A percentile compares a stretch with the other conserved stretches of the same genome.
Evolutionary conservation across 2,113 vertebrate genomes (phyloP).

Genomic region (Notarius lentiginosus): DNA sequence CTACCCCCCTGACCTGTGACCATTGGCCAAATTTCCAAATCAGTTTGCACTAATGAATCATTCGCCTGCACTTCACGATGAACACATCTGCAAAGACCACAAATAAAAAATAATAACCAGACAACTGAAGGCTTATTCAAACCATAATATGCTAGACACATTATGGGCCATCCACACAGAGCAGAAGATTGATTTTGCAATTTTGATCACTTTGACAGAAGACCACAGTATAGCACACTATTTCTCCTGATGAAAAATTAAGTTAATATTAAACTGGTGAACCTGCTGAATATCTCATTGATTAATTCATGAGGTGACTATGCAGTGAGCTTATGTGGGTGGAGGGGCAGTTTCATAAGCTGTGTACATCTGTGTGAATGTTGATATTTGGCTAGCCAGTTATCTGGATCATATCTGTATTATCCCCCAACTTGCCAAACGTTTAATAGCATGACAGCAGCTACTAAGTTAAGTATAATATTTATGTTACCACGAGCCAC

Average conservation of each 20-base stretch:
- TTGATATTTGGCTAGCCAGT: background rate
- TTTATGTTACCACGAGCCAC: slow-evolving; percentile 11
- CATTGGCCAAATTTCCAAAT: background rate
- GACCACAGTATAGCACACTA: slow-evolving; percentile 42
- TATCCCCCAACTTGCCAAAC: background rate
- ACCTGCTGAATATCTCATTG: slow-evolving; percentile 55
- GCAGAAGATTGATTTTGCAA: slow-evolving; percentile 55
- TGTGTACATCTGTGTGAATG: background rate
- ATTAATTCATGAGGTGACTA: slow-evolving; percentile 57
- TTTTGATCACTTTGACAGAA: slow-evolving; percentile 55
- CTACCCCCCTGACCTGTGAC: background rate
- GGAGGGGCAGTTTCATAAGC: background rate
- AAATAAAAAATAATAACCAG: slow-evolving; percentile 38
- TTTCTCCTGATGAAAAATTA: slow-evolving; percentile 48
- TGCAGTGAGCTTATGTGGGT: slow-evolving; percentile 35
- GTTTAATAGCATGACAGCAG: background rate
- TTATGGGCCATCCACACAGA: slow-evolving; percentile 50
- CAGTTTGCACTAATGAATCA: slow-evolving; percentile 37
- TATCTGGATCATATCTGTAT: slow-evolving; percentile 10
- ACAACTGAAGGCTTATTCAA: slow-evolving; percentile 26
- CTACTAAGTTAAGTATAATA: slow-evolving; percentile 13
- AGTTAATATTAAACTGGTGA: slow-evolving; percentile 41
- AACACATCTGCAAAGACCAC: slow-evolving; percentile 23
- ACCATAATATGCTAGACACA: slow-evolving; percentile 35
- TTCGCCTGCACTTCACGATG: slow-evolving; percentile 32